These are phyloP conservation scores for Amblyopsis rosae DNA, from an alignment of 2,113 vertebrate species.

Conservation along the genomic window DNA sequence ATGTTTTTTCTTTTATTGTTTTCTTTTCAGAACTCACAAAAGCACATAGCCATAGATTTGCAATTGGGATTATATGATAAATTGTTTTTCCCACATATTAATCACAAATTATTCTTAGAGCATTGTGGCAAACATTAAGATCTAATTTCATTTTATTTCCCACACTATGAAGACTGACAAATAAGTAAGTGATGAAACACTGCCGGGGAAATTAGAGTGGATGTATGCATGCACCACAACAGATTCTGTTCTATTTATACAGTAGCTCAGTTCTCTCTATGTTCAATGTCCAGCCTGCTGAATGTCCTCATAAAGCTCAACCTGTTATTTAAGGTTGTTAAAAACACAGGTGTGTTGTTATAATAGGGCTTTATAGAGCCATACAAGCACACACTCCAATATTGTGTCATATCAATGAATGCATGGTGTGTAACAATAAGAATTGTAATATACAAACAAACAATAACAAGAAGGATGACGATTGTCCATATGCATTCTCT, in stretches of 20 bases:
- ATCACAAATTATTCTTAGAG: background rate
- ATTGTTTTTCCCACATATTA: background rate
- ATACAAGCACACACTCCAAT: background rate
- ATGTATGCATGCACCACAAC: conserved; percentile 18
- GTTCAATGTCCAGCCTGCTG: too few species aligned
- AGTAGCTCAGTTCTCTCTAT: conserved; percentile 19
- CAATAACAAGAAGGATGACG: conserved; percentile 58
- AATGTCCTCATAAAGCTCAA: conserved; percentile 40
- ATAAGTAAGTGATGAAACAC: background rate
- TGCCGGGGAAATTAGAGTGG: background rate
- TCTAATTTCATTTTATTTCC: background rate
- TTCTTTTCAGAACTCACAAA: too few species aligned
- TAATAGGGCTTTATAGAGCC: background rate
- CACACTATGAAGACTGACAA: background rate
- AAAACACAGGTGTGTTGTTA: background rate
- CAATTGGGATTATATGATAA: background rate
- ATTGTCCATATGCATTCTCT: conserved; percentile 28
- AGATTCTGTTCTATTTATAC: conserved; percentile 34
- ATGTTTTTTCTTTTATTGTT: too few species aligned
- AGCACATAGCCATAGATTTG: background rate
- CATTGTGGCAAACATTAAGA: conserved; percentile 2
- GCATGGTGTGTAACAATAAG: too few species aligned
- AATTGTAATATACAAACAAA: conserved; percentile 38
- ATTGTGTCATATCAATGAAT: background rate
- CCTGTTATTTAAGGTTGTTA: conserved; percentile 34